Conservation (phyloP, 2,113 vertebrate species). For the Piliocolobus tephrosceles region DNA sequence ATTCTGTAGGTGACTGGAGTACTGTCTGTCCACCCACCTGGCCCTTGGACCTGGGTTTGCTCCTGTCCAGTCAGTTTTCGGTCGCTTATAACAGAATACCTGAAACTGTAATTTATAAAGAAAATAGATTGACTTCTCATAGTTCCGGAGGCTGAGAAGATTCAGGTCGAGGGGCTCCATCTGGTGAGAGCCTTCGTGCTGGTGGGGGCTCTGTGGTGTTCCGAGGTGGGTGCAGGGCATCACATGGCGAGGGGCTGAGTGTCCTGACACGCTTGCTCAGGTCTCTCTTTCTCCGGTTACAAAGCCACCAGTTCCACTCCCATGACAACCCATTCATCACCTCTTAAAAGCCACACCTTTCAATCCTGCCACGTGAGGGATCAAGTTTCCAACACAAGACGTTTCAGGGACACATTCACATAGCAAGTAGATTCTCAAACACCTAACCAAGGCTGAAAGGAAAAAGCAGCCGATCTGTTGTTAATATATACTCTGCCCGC, state of each 20-base stretch:
- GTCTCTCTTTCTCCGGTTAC: not conserved
- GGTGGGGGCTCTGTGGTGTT: no score
- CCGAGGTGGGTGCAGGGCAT: no score
- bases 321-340: not conserved
- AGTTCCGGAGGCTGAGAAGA: not conserved
- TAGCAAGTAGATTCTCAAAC: not conserved
- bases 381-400: not conserved
- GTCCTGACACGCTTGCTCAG: not conserved
- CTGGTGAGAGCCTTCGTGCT: not conserved
- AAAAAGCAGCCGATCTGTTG: not conserved
- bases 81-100: not conserved
- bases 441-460: not conserved
- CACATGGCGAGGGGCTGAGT: not conserved
- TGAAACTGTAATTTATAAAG: not conserved
- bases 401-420: not conserved
- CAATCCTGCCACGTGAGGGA: not conserved
- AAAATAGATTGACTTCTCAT: not conserved
- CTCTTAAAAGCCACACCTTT: not conserved
- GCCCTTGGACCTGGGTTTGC: not conserved
- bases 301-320: not conserved
- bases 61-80: not conserved
- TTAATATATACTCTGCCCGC: not conserved
- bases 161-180: not conserved
- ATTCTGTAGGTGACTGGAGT: not conserved
- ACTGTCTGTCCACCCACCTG: accelerated